phyloP scores from a whole-genome alignment of 2,113 vertebrate genomes.

The Henicopernis longicauda region DNA sequence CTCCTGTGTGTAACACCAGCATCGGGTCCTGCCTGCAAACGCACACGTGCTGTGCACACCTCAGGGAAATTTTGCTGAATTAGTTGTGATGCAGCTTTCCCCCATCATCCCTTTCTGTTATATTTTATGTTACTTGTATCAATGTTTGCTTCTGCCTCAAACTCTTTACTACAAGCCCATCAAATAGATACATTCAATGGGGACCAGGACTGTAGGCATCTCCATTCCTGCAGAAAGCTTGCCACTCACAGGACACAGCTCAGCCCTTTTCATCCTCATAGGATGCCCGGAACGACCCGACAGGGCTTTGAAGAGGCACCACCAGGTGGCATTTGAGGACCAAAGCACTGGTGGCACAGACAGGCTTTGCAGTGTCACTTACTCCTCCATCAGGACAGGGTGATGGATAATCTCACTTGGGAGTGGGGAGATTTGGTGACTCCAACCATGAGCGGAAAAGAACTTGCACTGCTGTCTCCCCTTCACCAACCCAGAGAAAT shows the following conservation, averaged over 20 bases:
- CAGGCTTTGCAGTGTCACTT: neutral
- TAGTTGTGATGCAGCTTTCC: neutral
- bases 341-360: neutral
- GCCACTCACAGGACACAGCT: neutral
- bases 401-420: neutral
- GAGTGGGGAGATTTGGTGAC: neutral
- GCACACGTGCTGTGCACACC: fast-evolving
- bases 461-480: fast-evolving
- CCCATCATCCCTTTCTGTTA: neutral
- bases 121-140: neutral
- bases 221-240: neutral
- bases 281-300: fast-evolving
- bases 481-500: neutral
- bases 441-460: neutral
- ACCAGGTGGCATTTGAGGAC: neutral
- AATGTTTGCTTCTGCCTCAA: neutral
- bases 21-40: neutral
- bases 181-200: neutral
- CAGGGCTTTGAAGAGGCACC: neutral
- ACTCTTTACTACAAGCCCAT: neutral
- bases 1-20: neutral
- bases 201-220: neutral
- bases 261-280: neutral
- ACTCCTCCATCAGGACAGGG: neutral
- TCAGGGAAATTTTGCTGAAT: neutral